These are phyloP conservation scores for Spizaetus ornatus DNA, from an alignment of 2,113 vertebrate genomes.

Conservation along the genomic window DNA sequence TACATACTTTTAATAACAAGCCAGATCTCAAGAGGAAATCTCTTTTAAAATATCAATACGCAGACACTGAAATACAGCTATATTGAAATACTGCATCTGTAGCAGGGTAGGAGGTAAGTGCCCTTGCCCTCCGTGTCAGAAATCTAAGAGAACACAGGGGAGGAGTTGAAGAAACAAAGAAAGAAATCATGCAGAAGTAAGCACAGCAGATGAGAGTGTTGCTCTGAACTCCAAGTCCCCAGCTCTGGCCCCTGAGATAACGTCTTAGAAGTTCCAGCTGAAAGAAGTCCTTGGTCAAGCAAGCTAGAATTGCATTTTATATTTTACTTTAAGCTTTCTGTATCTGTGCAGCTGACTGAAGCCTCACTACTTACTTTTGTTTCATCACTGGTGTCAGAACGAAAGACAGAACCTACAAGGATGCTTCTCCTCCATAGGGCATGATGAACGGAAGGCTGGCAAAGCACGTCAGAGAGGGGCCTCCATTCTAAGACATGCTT, in stretches of 20 bases:
- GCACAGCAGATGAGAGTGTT: rapidly evolving
- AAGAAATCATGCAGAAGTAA: slow-evolving; percentile 13
- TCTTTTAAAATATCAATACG: background rate
- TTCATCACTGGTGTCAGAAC: background rate
- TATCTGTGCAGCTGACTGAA: background rate
- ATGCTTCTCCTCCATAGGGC: background rate
- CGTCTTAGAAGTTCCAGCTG: background rate
- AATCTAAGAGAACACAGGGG: background rate
- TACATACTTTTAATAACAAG: background rate
- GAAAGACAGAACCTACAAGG: background rate
- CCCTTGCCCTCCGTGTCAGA: background rate
- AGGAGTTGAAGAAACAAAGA: slow-evolving; percentile 29
- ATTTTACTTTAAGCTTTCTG: background rate
- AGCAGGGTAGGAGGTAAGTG: background rate
- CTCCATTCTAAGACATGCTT: rapidly evolving
- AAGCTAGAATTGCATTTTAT: background rate
- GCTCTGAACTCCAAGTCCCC: background rate
- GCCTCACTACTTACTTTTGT: background rate
- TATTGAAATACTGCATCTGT: background rate
- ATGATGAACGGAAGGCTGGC: background rate
- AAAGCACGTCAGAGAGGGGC: background rate
- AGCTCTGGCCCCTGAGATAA: background rate
- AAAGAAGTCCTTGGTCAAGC: background rate
- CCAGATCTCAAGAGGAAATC: background rate
- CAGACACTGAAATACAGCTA: background rate